Evolutionary conservation across 2,888 invertebrate species (phyloP).

Genomic region (Pollenia griseotomentosa): DNA sequence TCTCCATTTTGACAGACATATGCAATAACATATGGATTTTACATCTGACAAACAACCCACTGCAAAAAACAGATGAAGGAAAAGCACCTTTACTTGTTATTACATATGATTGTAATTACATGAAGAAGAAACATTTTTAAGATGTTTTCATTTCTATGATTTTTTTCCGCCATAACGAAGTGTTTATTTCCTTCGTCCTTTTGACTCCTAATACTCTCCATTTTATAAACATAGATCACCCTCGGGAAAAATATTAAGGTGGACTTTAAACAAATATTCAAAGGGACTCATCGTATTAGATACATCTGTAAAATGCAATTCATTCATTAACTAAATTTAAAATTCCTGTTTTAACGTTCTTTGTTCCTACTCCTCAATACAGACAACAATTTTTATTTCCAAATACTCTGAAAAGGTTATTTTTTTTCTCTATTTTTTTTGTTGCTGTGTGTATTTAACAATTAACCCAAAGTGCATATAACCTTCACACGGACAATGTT

Average conservation of each 20-base stretch:
- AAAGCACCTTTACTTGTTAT: no score
- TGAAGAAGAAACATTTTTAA: conserved; percentile 29
- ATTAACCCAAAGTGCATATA: conserved; percentile 55
- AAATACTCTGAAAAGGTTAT: conserved; percentile 39
- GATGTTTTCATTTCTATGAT: conserved; percentile 35
- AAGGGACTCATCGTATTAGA: not conserved
- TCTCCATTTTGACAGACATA: no score
- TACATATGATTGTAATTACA: conserved; percentile 21
- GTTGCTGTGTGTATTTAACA: conserved; percentile 48
- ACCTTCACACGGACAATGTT: conserved; percentile 8
- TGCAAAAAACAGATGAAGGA: no score
- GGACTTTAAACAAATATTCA: not conserved
- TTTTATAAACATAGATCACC: not conserved
- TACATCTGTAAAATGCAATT: conserved; percentile 37
- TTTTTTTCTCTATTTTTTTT: not conserved
- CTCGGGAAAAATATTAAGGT: not conserved
- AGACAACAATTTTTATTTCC: conserved; percentile 26
- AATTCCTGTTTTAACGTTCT: conserved; percentile 5
- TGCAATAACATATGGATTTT: no score
- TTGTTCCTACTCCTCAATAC: not conserved
- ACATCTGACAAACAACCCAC: no score
- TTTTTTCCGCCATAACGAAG: conserved; percentile 48
- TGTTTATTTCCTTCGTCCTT: conserved; percentile 28
- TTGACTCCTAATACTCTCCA: not conserved
- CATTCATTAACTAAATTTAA: conserved; percentile 15